Conservation (phyloP, 2,888 invertebrate species). For the Glyphotaelius pellucidus region DNA sequence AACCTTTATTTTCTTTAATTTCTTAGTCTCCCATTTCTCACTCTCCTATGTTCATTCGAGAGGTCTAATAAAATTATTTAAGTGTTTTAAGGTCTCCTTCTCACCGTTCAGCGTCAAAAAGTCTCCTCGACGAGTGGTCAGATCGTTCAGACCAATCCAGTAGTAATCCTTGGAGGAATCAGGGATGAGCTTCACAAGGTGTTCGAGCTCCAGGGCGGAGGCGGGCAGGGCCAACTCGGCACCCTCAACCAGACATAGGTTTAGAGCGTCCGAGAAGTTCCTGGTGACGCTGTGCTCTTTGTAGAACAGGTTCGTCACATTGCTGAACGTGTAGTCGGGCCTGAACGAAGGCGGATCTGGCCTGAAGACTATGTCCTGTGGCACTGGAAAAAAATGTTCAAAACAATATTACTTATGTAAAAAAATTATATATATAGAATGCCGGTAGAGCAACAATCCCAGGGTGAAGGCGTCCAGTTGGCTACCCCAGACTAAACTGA, state of each 20-base stretch:
- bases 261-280: slow-evolving; percentile 45
- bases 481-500: too few species aligned
- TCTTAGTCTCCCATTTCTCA: too few species aligned
- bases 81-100: background rate
- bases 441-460: too few species aligned
- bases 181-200: background rate
- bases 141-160: slow-evolving; percentile 52
- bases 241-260: slow-evolving; percentile 51
- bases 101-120: slow-evolving; percentile 50
- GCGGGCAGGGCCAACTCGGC: slow-evolving; percentile 49
- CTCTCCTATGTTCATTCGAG: too few species aligned
- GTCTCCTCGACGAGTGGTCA: slow-evolving; percentile 35
- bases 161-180: background rate
- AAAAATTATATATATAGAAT: too few species aligned
- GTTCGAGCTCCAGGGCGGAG: background rate
- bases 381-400: background rate
- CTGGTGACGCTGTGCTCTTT: slow-evolving; percentile 35
- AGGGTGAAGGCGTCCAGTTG: too few species aligned
- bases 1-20: too few species aligned
- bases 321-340: slow-evolving; percentile 50
- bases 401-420: too few species aligned
- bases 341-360: slow-evolving; percentile 30
- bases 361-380: background rate
- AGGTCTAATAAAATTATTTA: background rate
- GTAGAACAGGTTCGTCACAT: slow-evolving; percentile 36